Evolutionary conservation across 2,888 invertebrate species (phyloP).

Genomic region (Antheraea yamamai): DNA sequence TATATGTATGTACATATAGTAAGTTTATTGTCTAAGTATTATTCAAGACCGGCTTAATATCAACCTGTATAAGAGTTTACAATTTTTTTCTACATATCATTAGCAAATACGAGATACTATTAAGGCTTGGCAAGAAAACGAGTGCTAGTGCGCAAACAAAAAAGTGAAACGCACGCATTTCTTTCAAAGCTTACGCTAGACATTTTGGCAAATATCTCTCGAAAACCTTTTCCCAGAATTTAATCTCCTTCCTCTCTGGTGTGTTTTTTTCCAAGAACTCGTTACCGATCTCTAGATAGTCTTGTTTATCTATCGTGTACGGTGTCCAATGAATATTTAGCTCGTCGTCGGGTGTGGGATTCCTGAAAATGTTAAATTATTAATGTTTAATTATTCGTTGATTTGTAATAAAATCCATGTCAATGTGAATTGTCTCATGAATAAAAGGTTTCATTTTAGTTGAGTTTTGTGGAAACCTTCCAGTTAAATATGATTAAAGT

Average conservation of each 20-base stretch:
- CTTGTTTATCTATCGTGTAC: constrained; percentile 36
- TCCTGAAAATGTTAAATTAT: constrained; percentile 31
- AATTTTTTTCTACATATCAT: neutral
- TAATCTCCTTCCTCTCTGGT: constrained; percentile 40
- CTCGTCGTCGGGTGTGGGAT: constrained; percentile 43
- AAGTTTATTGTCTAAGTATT: too few relatives aligned
- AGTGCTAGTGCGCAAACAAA: too few relatives aligned
- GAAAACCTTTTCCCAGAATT: constrained; percentile 47
- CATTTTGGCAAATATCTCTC: constrained; percentile 33
- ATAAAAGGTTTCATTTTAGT: neutral
- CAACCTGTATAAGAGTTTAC: neutral
- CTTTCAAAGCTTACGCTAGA: neutral
- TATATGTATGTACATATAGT: too few relatives aligned
- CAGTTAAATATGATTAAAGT: too few relatives aligned
- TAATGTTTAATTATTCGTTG: neutral
- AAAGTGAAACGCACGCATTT: too few relatives aligned
- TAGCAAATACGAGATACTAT: neutral
- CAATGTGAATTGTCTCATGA: neutral
- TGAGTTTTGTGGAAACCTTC: too few relatives aligned
- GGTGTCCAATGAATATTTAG: constrained; percentile 39
- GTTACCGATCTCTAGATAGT: constrained; percentile 48
- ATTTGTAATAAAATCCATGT: neutral
- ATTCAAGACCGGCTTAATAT: too few relatives aligned
- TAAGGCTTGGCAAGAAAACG: too few relatives aligned
- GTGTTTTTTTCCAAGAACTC: constrained; percentile 29